These are phyloP conservation scores for Ametastegia equiseti DNA, from an alignment of 2,888 invertebrate species.

Conservation along the genomic window DNA sequence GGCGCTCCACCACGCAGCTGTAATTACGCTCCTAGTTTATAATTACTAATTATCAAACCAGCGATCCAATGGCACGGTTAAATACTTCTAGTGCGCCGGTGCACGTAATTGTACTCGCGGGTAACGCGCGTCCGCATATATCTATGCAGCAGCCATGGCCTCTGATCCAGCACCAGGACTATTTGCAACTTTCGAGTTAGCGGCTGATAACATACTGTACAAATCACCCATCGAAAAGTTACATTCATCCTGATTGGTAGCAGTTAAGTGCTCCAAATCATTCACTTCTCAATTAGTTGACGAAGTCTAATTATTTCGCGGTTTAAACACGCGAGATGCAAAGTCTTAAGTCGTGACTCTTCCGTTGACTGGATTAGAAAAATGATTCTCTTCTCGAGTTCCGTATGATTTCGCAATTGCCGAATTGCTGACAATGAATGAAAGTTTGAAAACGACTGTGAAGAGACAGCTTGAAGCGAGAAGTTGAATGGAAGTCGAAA, in stretches of 20 bases:
- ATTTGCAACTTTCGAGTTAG: conserved; percentile 25
- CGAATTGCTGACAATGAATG: neutral
- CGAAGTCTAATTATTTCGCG: neutral
- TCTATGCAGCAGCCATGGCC: neutral
- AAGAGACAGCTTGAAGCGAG: conserved; percentile 18
- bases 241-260: neutral
- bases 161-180: too few species aligned
- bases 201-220: conserved; percentile 6
- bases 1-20: conserved; percentile 35
- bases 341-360: too few species aligned
- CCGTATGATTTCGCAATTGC: neutral
- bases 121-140: neutral
- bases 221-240: neutral
- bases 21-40: conserved; percentile 46
- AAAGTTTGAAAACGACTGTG: neutral
- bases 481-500: conserved; percentile 19
- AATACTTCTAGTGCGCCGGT: conserved; percentile 43
- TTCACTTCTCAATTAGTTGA: neutral
- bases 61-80: conserved; percentile 48
- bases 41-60: conserved; percentile 47
- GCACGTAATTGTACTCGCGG: conserved; percentile 39
- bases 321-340: neutral
- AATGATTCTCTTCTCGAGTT: neutral
- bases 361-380: neutral
- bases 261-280: neutral